Evolutionary conservation across 2,888 invertebrate genomes (phyloP), one percentile per base, ranked within the genome.

Genomic region (Zaprionus lineosus): DNA sequence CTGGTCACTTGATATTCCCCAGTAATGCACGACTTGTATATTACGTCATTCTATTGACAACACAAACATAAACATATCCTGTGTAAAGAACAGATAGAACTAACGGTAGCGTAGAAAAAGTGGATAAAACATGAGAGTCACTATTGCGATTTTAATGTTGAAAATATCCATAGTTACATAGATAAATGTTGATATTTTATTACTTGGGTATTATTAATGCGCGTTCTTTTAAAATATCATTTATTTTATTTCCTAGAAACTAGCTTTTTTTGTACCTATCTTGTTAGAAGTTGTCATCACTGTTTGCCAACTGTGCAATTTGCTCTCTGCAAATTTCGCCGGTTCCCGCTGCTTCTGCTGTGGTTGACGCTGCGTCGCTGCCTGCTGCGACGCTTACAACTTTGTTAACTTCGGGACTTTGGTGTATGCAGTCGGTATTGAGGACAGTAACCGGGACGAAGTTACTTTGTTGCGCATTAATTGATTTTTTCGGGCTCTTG

Each of bases 371-470:
- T 33, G 58, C 40, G 24, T n/a, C 24, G 24, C 24, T 24, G 24
- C 4, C 6, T 8, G 50, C 44, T 48, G 43, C 44, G 55, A 7
- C 46, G 43, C 36, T 86, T 83, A 82, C 86, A 85, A 82, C 86
- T 78, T 86, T 81, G 86, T 82, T 85, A 86, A 82, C 82, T 86
- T 86, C 76, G 86, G 63, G 44, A 48, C 60, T 62, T 63, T 65
- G 63, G 59, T 56, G 53, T 60, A 52, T 65, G 82, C 83, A 84
- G 84, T 86, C 64, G 65, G 74, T 66, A 86, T 86, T 74, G 71
- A 83, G 84, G 87, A 86, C 87, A 84, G 84, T 87, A 85, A 84
- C 75, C 86, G 86, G 76, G 68, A 70, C 83, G 75, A 78, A 79
- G 70, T 82, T 84, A 84, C 84, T 84, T 84, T 84, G 87, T 84